Evolutionary conservation across 2,797 vertebrate species (phyloP).

Genomic region (Sciurus vulgaris): DNA sequence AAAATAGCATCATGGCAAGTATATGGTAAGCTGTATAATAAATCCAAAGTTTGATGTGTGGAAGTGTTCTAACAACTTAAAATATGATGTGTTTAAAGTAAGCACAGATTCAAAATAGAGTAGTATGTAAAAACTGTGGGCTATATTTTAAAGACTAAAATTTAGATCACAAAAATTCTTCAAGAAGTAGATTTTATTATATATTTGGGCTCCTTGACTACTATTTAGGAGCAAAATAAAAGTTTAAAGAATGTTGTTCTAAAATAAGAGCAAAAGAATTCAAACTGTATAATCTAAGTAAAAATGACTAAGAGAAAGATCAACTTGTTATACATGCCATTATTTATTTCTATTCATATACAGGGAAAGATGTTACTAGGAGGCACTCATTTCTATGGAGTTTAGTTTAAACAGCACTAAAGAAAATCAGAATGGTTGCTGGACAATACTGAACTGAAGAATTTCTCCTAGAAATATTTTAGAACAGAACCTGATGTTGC

Average conservation of each 20-base stretch:
- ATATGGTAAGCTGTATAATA: background rate
- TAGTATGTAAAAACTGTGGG: background rate
- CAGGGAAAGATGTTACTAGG: background rate
- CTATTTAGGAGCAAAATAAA: background rate
- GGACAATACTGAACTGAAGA: background rate
- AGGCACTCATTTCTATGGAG: background rate
- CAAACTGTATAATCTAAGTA: background rate
- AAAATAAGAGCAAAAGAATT: background rate
- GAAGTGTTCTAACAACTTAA: background rate
- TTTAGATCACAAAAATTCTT: background rate
- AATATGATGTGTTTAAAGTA: background rate
- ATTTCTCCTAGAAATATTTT: slow-evolving; percentile 20
- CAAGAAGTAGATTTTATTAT: background rate
- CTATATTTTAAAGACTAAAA: background rate
- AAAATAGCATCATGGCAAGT: background rate
- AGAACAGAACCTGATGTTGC: background rate
- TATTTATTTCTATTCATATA: background rate
- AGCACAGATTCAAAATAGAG: background rate
- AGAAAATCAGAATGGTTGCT: background rate
- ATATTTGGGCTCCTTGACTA: background rate
- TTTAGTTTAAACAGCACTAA: background rate
- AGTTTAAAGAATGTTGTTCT: background rate
- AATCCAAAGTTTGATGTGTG: background rate
- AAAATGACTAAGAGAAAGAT: background rate
- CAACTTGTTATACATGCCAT: background rate